Base-by-base conservation (phyloP, 2,888 invertebrate species). In the Barypeithes pellucidus region DNA sequence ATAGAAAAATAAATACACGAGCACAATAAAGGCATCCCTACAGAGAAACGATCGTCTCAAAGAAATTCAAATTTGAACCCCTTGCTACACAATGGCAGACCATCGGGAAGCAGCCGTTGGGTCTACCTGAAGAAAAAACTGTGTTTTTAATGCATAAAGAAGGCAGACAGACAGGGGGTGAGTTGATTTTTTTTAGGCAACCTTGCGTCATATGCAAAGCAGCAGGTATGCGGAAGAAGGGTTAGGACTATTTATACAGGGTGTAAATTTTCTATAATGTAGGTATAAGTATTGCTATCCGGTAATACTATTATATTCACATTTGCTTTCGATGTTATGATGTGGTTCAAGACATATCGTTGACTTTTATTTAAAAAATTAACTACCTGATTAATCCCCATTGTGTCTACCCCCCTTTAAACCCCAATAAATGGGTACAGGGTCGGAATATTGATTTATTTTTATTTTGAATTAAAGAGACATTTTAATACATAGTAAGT, bases 171-270 rank as follows among this genome's bases (percentile, higher is more conserved):
- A 33, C 59, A 45, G 65, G 59, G 69, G 70, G 70, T 71, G 65
- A 57, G 54, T 50, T 57, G 16, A 33, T 57, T 54, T 61, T 57
- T 54, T 61, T 16, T 24, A 61, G 43, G 54, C 72, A 61, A 72
- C 72, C 72, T 72, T 66, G 72, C 72, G 73, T 73, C 73, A 73
- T 73, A 73, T 73, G 73, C 68, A 73, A 73, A 73, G 65, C 73
- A 73, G 73, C 73, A 73, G 73, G 73, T 73, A 68, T 57, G 33
- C 65, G 65, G 65, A 57, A 57, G 54, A 57, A 57, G 54, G 33
- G 54, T 33, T 57, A 16, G 22, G n/a, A 22, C 3, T 3, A 22
- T 22, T 12, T 22, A 22, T 22, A 50, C 11, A 22, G 22, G 22
- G 22, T 50, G 20, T 5, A 1, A 20, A 22, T 50, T 50, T 50